Evolutionary conservation across 2,797 vertebrate genomes (phyloP).

Genomic region (Spea hammondii): DNA sequence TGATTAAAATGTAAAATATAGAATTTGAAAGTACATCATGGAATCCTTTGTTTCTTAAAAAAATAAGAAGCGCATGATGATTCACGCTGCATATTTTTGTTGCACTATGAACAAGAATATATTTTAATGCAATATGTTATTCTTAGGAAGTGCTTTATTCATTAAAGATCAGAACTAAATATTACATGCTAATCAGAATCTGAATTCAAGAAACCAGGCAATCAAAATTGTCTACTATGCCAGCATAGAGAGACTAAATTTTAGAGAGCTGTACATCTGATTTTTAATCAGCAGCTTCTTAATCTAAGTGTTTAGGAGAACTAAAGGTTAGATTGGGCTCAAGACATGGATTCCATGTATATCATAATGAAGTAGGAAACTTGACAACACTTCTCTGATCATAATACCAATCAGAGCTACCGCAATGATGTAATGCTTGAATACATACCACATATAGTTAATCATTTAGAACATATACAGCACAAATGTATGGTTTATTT

Average conservation of each 20-base stretch:
- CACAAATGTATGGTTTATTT: neutral
- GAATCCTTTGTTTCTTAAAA: no score
- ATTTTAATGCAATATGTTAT: conserved; percentile 16
- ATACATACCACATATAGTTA: conserved; percentile 27
- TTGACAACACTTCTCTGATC: conserved; percentile 43
- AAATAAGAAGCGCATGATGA: no score
- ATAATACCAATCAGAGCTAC: conserved; percentile 42
- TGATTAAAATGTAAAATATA: no score
- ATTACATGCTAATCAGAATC: conserved; percentile 48
- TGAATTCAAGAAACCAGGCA: conserved; percentile 45
- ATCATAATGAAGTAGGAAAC: conserved; percentile 49
- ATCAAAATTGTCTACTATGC: conserved; percentile 43
- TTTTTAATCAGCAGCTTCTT: conserved; percentile 51
- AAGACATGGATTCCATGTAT: conserved; percentile 49
- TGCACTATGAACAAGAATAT: conserved; percentile 13
- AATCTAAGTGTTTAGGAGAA: conserved; percentile 52
- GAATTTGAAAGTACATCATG: no score
- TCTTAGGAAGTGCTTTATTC: conserved; percentile 22
- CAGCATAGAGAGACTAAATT: conserved; percentile 43
- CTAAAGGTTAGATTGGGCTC: conserved; percentile 52
- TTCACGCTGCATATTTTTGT: conserved; percentile 4
- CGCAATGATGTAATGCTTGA: conserved; percentile 32
- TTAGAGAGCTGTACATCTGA: conserved; percentile 46
- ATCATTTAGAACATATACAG: neutral
- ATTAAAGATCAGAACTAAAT: conserved; percentile 36